phyloP scores from a whole-genome alignment of 2,797 vertebrate species.

The Phoebastria nigripes region DNA sequence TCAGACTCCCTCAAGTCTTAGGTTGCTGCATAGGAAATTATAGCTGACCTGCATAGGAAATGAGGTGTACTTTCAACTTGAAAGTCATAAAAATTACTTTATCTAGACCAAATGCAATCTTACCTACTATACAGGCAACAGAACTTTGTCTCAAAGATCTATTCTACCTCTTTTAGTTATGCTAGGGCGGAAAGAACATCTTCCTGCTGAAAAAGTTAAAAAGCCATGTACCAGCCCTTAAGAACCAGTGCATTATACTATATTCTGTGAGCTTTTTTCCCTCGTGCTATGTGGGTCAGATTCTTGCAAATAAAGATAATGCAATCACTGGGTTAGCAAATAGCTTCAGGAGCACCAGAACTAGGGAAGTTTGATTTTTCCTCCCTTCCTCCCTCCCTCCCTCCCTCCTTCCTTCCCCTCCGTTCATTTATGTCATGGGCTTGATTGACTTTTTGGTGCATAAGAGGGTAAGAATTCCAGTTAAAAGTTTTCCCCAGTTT shows the following conservation, averaged over 20 bases:
- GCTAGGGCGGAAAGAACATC: background rate
- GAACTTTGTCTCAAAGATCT: background rate
- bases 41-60: conserved; percentile 49
- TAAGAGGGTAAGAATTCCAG: background rate
- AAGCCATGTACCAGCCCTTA: background rate
- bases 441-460: background rate
- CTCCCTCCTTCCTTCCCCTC: too few relatives aligned
- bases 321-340: background rate
- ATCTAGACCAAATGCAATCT: background rate
- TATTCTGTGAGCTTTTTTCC: background rate
- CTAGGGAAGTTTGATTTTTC: background rate
- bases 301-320: background rate
- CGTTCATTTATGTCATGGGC: background rate
- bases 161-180: background rate
- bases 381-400: too few relatives aligned
- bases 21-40: background rate
- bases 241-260: fast-evolving
- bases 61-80: background rate
- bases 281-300: background rate
- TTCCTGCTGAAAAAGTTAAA: background rate
- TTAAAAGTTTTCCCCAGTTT: background rate
- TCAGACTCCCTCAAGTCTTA: background rate
- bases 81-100: background rate
- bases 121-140: background rate
- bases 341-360: background rate